A percentile compares a stretch with the other conserved stretches of the same genome.
Evolutionary conservation across 2,113 vertebrate species (phyloP).

Genomic region (Etheostoma spectabile): DNA sequence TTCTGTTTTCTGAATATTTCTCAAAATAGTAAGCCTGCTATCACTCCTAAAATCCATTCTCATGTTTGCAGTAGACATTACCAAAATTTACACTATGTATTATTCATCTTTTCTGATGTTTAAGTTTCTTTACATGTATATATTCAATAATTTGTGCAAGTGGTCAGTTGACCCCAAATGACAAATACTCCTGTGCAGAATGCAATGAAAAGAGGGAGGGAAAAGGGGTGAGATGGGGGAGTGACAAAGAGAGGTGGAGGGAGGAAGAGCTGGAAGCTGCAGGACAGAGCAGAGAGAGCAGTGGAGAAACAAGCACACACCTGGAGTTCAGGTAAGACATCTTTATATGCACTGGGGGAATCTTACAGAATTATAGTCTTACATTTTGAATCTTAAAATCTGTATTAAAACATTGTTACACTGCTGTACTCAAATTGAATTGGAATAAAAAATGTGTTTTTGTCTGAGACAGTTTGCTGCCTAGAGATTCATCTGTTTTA

Average conservation of each 20-base stretch:
- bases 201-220: slow-evolving; percentile 25
- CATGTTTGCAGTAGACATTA: background rate
- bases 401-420: background rate
- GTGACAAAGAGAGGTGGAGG: slow-evolving; percentile 34
- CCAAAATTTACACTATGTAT: background rate
- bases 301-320: slow-evolving; percentile 38
- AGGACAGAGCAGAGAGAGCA: slow-evolving; percentile 48
- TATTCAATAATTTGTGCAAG: background rate
- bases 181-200: slow-evolving; percentile 10
- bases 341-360: background rate
- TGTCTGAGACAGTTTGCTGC: background rate
- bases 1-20: background rate
- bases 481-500: background rate
- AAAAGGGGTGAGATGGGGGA: slow-evolving; percentile 31
- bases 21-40: background rate
- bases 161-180: background rate
- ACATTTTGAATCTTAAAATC: background rate
- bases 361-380: no score
- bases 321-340: slow-evolving; percentile 68
- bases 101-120: background rate
- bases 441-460: background rate
- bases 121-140: background rate
- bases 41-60: background rate
- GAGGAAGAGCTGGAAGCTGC: slow-evolving; percentile 26
- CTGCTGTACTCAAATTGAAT: background rate